phyloP scores from a whole-genome alignment of 2,888 invertebrate species.

The Flabesymbios commensalis region DNA sequence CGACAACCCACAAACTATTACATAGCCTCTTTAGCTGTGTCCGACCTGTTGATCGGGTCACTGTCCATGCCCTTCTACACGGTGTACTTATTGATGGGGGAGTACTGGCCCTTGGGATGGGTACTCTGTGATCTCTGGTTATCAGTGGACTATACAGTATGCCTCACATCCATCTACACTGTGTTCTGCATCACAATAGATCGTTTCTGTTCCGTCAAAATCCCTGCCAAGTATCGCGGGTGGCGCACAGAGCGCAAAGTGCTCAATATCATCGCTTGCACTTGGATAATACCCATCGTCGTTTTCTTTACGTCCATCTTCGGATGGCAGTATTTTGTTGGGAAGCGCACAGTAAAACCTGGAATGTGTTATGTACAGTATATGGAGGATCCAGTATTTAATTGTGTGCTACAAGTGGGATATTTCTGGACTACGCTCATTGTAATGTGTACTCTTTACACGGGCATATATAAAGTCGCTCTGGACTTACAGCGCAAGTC shows the following conservation, averaged over 20 bases:
- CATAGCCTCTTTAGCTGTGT: conserved; percentile 96
- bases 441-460: conserved; percentile 92
- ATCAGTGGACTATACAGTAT: conserved; percentile 98
- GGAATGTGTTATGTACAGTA: conserved; percentile 96
- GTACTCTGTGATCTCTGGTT: conserved; percentile 97
- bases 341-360: conserved; percentile 82
- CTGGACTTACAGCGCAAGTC: conserved; percentile 97
- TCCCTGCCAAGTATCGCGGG: conserved; percentile 93
- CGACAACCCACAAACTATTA: conserved; percentile 94
- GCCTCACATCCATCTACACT: conserved; percentile 93
- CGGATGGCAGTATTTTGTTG: conserved; percentile 98
- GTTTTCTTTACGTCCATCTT: conserved; percentile 98
- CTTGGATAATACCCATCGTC: conserved; percentile 94
- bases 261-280: conserved; percentile 92
- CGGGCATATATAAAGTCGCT: conserved; percentile 95
- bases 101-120: conserved; percentile 91
- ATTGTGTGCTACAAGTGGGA: conserved; percentile 92
- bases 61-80: conserved; percentile 79
- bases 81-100: conserved; percentile 91
- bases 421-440: conserved; percentile 98
- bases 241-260: conserved; percentile 93
- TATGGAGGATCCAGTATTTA: conserved; percentile 94
- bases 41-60: conserved; percentile 92
- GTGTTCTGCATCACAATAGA: conserved; percentile 98
- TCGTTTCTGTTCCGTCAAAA: conserved; percentile 97